Base-by-base conservation (phyloP, 2,888 invertebrate genomes). In the Colletes collaris region DNA sequence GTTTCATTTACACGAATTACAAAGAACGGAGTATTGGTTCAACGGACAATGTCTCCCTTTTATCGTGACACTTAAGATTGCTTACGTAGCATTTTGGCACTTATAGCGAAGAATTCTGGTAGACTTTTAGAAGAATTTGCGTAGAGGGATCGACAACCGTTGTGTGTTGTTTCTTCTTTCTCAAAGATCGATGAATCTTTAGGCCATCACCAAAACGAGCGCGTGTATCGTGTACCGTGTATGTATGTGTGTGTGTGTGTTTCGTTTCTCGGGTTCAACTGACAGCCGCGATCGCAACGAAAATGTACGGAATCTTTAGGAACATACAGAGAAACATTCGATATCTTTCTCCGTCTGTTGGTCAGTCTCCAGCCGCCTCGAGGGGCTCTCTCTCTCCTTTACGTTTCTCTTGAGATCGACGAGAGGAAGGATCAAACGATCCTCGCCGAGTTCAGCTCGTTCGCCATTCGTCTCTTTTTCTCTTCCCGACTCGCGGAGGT, bases 11-110 rank as follows among this genome's bases (percentile, higher is more conserved):
- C 79, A 80, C 64, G 65, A 79, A 80, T 82, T 77, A 78, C 76
- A 71, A 75, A 81, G 79, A 79, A 74, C 72, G 69, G 83, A 86
- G 82, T 84, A 84, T 82, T 80, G 67, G 76, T 78, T 80, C 52
- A 69, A 68, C 71, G 62, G 75, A 65, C 50, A 64, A 56, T 65
- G 46, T 77, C 40, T 56, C 56, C 52, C 55, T 50, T 27, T 46
- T 73, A 44, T 53, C 65, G 60, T 68, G 72, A 76, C 81, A 76
- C 53, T 79, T 11, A 67, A 56, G 64, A 82, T 80, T 77, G 77
- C 80, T 86, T 77, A 64, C 60, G 50, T 76, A 75, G 69, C 64
- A 73, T 88, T 79, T 87, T 88, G 87, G 88, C 87, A 88, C 87
- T 88, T 82, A 62, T 70, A 84, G 71, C 76, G 71, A 78, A 84